Evolutionary conservation across 2,113 vertebrate genomes (phyloP).

Genomic region (Zingel zingel): DNA sequence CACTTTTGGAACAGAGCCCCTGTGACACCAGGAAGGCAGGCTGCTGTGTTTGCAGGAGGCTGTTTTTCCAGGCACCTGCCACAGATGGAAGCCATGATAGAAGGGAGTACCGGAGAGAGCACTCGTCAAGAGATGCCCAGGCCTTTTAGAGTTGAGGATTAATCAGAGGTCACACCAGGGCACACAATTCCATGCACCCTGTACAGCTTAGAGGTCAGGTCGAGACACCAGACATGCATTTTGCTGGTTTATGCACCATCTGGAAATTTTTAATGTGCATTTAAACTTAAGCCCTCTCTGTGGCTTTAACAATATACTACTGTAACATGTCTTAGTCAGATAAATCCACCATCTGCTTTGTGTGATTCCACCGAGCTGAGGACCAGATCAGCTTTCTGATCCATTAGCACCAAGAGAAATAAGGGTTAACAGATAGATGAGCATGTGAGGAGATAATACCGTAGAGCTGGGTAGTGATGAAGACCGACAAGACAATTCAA

Average conservation of each 20-base stretch:
- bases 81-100: slow-evolving; percentile 2
- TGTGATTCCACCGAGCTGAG: not conserved
- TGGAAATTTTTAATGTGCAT: slow-evolving; percentile 30
- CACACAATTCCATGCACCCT: not conserved
- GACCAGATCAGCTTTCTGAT: slow-evolving; percentile 15
- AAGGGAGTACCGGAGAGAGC: not conserved
- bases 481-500: not conserved
- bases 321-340: slow-evolving; percentile 28
- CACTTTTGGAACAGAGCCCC: not conserved
- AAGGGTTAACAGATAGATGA: not conserved
- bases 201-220: slow-evolving; percentile 4
- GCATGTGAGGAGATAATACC: not conserved
- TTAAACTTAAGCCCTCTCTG: slow-evolving; percentile 42
- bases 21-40: not conserved
- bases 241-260: slow-evolving; percentile 2
- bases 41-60: not conserved
- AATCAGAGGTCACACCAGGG: slow-evolving; percentile 11
- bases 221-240: slow-evolving; percentile 14
- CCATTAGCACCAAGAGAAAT: slow-evolving; percentile 19
- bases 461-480: too few relatives aligned
- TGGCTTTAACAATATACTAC: slow-evolving; percentile 23
- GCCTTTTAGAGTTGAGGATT: slow-evolving; percentile 17
- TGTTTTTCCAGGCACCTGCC: not conserved
- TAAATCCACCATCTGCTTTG: slow-evolving; percentile 50
- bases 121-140: not conserved